phyloP scores from a whole-genome alignment of 2,797 vertebrate species.

The Falco biarmicus region DNA sequence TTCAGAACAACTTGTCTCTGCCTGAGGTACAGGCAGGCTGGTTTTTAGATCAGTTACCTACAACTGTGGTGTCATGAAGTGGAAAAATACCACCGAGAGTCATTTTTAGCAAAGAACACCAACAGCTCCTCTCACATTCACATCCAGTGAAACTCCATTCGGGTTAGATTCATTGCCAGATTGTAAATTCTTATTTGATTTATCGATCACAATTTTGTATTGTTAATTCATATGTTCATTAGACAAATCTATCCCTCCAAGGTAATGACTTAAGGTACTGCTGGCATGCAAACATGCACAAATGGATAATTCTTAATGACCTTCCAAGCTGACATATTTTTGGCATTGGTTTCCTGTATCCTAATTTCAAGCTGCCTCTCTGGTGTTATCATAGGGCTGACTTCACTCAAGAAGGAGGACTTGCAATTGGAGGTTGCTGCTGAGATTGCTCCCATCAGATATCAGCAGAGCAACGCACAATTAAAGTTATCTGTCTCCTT shows the following conservation, averaged over 20 bases:
- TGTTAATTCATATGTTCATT: constrained; percentile 57
- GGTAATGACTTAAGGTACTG: constrained; percentile 67
- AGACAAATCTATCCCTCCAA: constrained; percentile 52
- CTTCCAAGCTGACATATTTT: constrained; percentile 64
- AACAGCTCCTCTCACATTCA: constrained; percentile 42
- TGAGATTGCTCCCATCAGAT: neutral
- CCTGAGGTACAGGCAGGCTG: constrained; percentile 32
- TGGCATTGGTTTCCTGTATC: constrained; percentile 47
- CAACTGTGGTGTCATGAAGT: constrained; percentile 41
- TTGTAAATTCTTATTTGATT: constrained; percentile 57
- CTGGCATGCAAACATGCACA: constrained; percentile 56
- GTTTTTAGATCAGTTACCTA: constrained; percentile 59
- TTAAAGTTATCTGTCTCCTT: neutral
- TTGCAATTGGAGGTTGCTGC: neutral
- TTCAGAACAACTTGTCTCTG: constrained; percentile 43
- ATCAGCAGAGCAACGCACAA: neutral
- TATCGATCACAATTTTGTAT: constrained; percentile 59
- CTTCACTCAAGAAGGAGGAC: constrained; percentile 18
- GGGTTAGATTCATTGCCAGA: constrained; percentile 40
- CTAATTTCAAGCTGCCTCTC: constrained; percentile 67
- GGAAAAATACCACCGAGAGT: constrained; percentile 36
- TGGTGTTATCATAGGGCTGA: constrained; percentile 1
- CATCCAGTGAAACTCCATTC: constrained; percentile 63
- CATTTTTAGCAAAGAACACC: constrained; percentile 66
- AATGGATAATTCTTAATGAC: constrained; percentile 68